Evolutionary conservation across 2,888 invertebrate genomes (phyloP).

Genomic region (Trissolcus japonicus): DNA sequence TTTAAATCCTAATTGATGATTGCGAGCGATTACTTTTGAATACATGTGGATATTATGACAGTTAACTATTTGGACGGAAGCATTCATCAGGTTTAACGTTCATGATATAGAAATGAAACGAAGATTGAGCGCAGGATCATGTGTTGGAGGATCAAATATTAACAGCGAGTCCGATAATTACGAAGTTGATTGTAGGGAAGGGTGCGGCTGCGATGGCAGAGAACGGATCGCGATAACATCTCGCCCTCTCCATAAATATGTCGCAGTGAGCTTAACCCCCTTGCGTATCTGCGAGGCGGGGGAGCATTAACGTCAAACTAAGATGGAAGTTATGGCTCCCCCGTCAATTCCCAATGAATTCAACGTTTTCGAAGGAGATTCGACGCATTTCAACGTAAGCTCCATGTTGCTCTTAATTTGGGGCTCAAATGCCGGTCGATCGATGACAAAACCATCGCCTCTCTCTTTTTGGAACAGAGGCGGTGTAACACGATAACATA

Average conservation of each 20-base stretch:
- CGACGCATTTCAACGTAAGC: constrained; percentile 68
- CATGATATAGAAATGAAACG: constrained; percentile 1
- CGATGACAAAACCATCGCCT: constrained; percentile 34
- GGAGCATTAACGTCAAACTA: constrained; percentile 76
- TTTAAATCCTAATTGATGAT: no score
- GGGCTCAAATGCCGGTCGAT: constrained; percentile 44
- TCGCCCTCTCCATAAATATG: constrained; percentile 77
- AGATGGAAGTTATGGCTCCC: constrained; percentile 76
- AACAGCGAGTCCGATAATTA: constrained; percentile 75
- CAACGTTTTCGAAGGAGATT: constrained; percentile 75
- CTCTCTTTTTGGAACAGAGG: neutral
- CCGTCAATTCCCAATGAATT: constrained; percentile 77
- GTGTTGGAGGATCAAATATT: constrained; percentile 72
- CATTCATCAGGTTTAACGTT: neutral
- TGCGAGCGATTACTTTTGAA: no score
- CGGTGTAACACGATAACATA: constrained; percentile 29
- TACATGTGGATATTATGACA: neutral
- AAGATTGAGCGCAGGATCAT: constrained; percentile 49
- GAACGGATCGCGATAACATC: constrained; percentile 72
- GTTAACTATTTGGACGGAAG: neutral
- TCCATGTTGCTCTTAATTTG: constrained; percentile 51
- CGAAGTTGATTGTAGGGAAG: constrained; percentile 74
- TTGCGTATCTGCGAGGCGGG: constrained; percentile 74
- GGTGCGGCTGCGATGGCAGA: constrained; percentile 61
- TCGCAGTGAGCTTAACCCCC: constrained; percentile 76